Evolutionary conservation across 1,140 invertebrate species (phyloP).

Genomic region (Neodiprion lecontei): DNA sequence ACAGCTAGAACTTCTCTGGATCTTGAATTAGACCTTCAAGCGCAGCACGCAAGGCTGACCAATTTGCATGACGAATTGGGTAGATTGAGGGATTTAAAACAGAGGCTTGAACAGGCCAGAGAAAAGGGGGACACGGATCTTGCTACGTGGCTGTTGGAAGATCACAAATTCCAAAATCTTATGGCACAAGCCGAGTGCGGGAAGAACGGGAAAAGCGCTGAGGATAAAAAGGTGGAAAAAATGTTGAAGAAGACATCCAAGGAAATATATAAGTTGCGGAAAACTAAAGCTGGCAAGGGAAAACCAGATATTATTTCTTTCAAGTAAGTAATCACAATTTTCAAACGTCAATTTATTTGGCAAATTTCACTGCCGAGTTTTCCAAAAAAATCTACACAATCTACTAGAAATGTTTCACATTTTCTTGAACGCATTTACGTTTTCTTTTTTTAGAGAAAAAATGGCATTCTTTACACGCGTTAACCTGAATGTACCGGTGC

Average conservation of each 20-base stretch:
- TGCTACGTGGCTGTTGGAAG: constrained; percentile 85
- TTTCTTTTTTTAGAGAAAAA: constrained; percentile 78
- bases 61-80: constrained; percentile 85
- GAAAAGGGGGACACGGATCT: constrained; percentile 79
- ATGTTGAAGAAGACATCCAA: constrained; percentile 85
- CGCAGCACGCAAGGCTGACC: constrained; percentile 83
- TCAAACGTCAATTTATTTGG: background rate
- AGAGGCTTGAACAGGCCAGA: constrained; percentile 75
- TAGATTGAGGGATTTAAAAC: constrained; percentile 81
- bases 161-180: constrained; percentile 83
- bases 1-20: constrained; percentile 87
- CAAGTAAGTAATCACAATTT: constrained; percentile 73
- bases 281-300: constrained; percentile 85
- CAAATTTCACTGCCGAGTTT: constrained; percentile 7
- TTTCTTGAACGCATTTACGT: constrained; percentile 23
- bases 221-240: constrained; percentile 80
- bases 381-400: background rate
- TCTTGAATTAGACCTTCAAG: constrained; percentile 88
- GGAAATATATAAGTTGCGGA: constrained; percentile 88
- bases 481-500: constrained; percentile 77
- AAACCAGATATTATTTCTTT: constrained; percentile 92
- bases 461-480: constrained; percentile 93
- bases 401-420: constrained; percentile 14
- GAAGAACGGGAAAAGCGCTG: constrained; percentile 70
- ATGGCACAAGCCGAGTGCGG: constrained; percentile 69